Evolutionary conservation across 2,113 vertebrate species (phyloP).

Genomic region (Psophia crepitans): DNA sequence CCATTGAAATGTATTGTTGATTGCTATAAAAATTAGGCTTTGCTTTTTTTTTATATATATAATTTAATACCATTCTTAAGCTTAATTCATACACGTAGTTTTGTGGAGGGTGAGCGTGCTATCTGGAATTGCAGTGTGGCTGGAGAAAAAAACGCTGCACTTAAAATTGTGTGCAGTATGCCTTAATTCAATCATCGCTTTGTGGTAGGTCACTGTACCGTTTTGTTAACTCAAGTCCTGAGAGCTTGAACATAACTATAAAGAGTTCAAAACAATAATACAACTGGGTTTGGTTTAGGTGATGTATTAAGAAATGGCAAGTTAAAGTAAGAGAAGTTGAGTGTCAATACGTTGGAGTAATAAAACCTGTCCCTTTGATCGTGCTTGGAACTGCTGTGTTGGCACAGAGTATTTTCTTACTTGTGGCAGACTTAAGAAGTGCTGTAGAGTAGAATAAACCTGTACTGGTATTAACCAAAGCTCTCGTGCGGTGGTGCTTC

Average conservation of each 20-base stretch:
- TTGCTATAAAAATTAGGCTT: background rate
- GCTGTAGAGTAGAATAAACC: background rate
- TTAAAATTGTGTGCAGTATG: too few relatives aligned
- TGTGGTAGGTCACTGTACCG: background rate
- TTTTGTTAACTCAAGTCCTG: background rate
- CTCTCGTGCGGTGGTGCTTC: background rate
- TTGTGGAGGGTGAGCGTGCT: background rate
- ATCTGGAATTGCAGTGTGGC: background rate
- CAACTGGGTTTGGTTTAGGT: background rate
- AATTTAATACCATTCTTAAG: background rate
- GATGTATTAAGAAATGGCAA: background rate
- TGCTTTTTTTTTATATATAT: background rate
- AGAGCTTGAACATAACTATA: background rate
- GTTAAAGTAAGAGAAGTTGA: background rate
- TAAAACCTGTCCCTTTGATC: background rate
- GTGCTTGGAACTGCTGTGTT: background rate
- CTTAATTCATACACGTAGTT: background rate
- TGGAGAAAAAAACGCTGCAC: background rate
- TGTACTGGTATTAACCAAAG: background rate
- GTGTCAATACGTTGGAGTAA: background rate
- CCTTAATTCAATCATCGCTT: background rate
- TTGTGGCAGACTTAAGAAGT: background rate
- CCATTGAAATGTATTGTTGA: background rate
- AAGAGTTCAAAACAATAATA: background rate
- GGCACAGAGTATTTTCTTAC: background rate